Conservation (phyloP, 2,113 vertebrate genomes). For the Tragulus kanchil region DNA sequence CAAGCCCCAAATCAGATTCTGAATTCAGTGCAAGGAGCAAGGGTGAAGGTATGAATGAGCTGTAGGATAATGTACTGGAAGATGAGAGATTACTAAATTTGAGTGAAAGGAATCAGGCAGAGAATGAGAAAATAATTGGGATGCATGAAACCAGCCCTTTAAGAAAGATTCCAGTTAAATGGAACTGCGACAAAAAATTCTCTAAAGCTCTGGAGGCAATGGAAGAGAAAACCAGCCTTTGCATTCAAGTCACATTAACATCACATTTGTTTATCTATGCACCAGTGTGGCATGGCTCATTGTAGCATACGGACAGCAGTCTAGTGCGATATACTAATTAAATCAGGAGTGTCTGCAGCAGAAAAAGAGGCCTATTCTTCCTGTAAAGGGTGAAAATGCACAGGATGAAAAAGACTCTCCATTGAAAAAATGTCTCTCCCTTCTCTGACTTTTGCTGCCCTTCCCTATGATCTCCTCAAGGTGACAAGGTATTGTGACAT, state of each 20-base stretch:
- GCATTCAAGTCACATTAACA: constrained; percentile 12
- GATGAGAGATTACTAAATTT: neutral
- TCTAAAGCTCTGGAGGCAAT: neutral
- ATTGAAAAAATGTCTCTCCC: neutral
- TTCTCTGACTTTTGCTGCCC: neutral
- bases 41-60: neutral
- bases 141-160: constrained; percentile 22
- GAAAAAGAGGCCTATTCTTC: neutral
- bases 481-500: neutral
- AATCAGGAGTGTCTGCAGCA: neutral
- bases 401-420: neutral
- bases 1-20: neutral
- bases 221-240: neutral
- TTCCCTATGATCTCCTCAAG: neutral
- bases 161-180: neutral
- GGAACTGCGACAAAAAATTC: neutral
- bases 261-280: constrained; percentile 4
- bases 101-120: neutral
- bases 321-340: neutral
- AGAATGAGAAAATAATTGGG: constrained; percentile 50
- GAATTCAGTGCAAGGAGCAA: neutral
- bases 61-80: rapidly evolving
- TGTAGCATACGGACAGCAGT: neutral
- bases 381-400: neutral
- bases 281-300: neutral